These are phyloP conservation scores for Littorina saxatilis DNA, from an alignment of 1,140 invertebrate genomes.

Conservation along the genomic window DNA sequence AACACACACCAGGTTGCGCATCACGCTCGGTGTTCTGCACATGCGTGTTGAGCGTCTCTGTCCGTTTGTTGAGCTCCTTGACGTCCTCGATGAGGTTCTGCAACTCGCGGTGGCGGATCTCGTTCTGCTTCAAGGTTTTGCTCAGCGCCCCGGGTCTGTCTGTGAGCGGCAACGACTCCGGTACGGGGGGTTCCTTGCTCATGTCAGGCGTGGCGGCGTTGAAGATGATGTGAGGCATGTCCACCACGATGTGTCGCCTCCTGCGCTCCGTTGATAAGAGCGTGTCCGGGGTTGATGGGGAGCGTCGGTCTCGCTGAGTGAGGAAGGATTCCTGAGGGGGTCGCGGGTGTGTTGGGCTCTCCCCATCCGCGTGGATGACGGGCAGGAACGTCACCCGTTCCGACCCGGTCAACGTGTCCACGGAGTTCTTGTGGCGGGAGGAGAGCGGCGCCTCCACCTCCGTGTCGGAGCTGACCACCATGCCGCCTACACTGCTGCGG, in stretches of 20 bases:
- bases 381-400: background rate
- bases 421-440: background rate
- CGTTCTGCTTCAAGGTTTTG: constrained; percentile 65
- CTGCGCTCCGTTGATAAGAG: background rate
- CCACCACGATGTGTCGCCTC: constrained; percentile 57
- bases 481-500: constrained; percentile 14
- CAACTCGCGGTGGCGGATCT: constrained; percentile 61
- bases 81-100: constrained; percentile 68
- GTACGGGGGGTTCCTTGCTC: background rate
- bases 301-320: background rate
- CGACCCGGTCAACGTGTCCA: background rate
- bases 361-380: background rate
- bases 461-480: constrained; percentile 20
- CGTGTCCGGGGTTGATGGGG: background rate
- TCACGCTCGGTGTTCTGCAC: background rate
- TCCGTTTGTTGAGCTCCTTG: constrained; percentile 63
- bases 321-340: background rate
- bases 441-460: background rate
- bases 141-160: constrained; percentile 29
- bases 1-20: background rate
- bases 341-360: no score
- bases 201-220: constrained; percentile 58
- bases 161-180: background rate
- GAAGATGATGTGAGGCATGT: constrained; percentile 67
- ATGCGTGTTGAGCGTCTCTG: constrained; percentile 52